These are phyloP conservation scores for Gila orcuttii DNA, from an alignment of 2,113 vertebrate species.

Conservation along the genomic window DNA sequence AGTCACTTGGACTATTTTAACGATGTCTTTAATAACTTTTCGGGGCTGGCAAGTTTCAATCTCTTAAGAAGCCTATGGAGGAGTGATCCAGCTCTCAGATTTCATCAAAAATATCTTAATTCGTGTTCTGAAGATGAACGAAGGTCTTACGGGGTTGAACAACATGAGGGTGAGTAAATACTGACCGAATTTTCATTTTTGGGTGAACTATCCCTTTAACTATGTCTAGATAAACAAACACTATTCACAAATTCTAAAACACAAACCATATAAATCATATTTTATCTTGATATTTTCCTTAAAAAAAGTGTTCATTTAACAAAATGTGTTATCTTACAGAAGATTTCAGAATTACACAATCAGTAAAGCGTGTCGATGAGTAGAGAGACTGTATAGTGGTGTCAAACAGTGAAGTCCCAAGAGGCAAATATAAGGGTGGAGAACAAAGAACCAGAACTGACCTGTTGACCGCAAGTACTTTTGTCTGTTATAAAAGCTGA, in stretches of 20 bases:
- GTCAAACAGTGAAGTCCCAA: slow-evolving; percentile 34
- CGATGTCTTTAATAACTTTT: no score
- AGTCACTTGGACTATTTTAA: no score
- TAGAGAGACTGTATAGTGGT: slow-evolving; percentile 11
- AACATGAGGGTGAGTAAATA: no score
- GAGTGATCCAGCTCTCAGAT: no score
- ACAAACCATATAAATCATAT: neutral
- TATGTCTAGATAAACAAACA: neutral
- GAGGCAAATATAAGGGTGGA: slow-evolving; percentile 9
- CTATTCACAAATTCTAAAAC: no score
- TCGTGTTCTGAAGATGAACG: no score
- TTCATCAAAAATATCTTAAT: no score
- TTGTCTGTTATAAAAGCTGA: neutral
- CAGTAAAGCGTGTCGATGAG: neutral
- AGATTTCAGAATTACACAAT: neutral
- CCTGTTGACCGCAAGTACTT: slow-evolving; percentile 19
- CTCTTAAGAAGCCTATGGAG: no score
- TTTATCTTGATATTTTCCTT: neutral
- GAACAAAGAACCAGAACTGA: slow-evolving; percentile 31
- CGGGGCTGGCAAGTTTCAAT: no score
- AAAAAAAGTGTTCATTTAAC: no score
- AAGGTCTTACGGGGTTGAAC: no score
- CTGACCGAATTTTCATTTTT: no score
- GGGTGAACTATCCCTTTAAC: neutral
- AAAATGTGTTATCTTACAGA: neutral